These are phyloP conservation scores for Diarsia mendica DNA, from an alignment of 2,888 invertebrate genomes.

Conservation along the genomic window DNA sequence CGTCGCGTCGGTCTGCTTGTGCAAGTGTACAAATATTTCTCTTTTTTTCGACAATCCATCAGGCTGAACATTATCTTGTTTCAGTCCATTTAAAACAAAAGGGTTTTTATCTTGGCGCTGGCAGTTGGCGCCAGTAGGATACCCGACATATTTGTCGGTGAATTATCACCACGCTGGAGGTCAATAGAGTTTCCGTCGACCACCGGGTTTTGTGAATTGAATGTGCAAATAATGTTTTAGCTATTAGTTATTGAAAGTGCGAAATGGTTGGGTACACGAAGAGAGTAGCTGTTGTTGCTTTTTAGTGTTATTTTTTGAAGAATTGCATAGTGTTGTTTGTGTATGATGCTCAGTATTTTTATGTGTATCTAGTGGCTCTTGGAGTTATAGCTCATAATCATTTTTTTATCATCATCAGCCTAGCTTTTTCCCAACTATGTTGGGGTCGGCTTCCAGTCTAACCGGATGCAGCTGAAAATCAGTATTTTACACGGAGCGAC, in stretches of 20 bases:
- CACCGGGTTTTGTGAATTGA: slow-evolving; percentile 49
- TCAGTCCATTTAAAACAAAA: slow-evolving; percentile 76
- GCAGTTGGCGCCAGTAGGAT: slow-evolving; percentile 77
- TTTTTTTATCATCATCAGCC: too few relatives aligned
- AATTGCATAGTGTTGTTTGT: neutral
- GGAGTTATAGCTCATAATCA: too few relatives aligned
- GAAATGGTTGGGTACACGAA: slow-evolving; percentile 1
- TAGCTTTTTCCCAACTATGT: too few relatives aligned
- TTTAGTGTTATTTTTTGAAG: neutral
- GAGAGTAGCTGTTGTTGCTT: neutral
- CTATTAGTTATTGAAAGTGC: slow-evolving; percentile 45
- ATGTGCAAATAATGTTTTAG: slow-evolving; percentile 47
- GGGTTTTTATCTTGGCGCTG: slow-evolving; percentile 68
- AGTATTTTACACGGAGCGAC: too few relatives aligned
- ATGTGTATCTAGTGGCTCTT: neutral
- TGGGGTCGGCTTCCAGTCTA: too few relatives aligned
- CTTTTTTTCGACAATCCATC: slow-evolving; percentile 58
- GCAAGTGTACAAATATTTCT: slow-evolving; percentile 64
- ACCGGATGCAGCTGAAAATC: too few relatives aligned
- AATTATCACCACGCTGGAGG: slow-evolving; percentile 77
- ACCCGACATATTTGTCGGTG: slow-evolving; percentile 71
- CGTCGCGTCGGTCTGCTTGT: slow-evolving; percentile 66
- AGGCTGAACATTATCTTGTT: slow-evolving; percentile 66
- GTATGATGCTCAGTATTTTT: neutral
- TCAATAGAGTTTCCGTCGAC: slow-evolving; percentile 65